Evolutionary conservation across 2,113 vertebrate genomes (phyloP).

Genomic region (Phodopus roborovskii): DNA sequence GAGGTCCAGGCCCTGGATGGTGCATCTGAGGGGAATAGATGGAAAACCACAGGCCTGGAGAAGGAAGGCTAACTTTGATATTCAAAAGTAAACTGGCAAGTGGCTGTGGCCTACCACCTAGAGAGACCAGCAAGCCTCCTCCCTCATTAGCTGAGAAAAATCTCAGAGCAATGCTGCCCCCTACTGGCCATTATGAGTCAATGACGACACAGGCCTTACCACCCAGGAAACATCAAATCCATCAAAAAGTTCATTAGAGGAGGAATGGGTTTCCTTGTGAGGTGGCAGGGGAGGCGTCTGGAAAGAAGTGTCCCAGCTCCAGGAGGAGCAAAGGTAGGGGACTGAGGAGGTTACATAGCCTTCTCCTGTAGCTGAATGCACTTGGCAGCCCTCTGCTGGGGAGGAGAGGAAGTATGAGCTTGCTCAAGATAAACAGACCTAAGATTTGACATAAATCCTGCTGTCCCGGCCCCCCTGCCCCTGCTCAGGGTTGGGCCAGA

Average conservation of each 20-base stretch:
- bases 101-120: background rate
- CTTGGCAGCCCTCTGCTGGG: background rate
- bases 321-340: background rate
- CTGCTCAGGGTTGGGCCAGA: no score
- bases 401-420: background rate
- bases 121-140: background rate
- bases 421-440: background rate
- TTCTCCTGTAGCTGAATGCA: background rate
- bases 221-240: no score
- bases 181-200: background rate
- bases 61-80: background rate
- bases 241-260: no score
- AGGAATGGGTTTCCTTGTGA: background rate
- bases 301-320: background rate
- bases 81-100: background rate
- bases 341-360: no score
- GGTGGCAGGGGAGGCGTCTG: background rate
- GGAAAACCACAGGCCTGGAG: background rate
- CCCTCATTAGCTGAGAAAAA: background rate
- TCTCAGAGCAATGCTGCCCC: conserved; percentile 11
- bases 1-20: no score
- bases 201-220: no score
- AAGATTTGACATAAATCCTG: background rate
- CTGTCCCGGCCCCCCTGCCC: no score
- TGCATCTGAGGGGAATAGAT: background rate